These are phyloP conservation scores for Lasius fuliginosus DNA, from an alignment of 2,888 invertebrate genomes.

Conservation along the genomic window DNA sequence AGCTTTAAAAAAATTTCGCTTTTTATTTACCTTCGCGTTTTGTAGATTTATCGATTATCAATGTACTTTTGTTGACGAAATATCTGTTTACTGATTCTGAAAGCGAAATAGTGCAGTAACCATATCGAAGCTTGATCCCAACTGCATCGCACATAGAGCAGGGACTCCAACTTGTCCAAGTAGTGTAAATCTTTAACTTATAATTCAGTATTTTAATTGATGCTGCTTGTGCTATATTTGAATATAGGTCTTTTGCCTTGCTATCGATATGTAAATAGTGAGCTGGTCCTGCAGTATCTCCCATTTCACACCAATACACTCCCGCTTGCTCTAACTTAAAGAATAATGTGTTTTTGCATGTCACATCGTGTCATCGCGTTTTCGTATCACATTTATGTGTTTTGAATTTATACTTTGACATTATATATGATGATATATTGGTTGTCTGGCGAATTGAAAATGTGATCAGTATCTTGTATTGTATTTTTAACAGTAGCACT, in stretches of 20 bases:
- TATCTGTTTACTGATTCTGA: slow-evolving; percentile 46
- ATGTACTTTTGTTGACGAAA: slow-evolving; percentile 32
- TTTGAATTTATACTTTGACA: slow-evolving; percentile 78
- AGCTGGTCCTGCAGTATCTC: slow-evolving; percentile 85
- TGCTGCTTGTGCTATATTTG: slow-evolving; percentile 81
- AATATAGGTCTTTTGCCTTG: slow-evolving; percentile 84
- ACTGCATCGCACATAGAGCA: slow-evolving; percentile 89
- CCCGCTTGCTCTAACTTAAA: slow-evolving; percentile 87
- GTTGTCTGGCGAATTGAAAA: slow-evolving; percentile 85
- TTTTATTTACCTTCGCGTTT: slow-evolving; percentile 16
- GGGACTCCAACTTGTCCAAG: slow-evolving; percentile 90
- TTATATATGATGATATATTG: slow-evolving; percentile 88
- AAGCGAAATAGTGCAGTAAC: slow-evolving; percentile 88
- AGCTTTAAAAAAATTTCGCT: background rate
- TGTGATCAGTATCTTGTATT: slow-evolving; percentile 86
- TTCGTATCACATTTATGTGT: too few relatives aligned
- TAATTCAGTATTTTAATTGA: slow-evolving; percentile 76
- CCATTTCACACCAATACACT: slow-evolving; percentile 88
- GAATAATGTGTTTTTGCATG: background rate
- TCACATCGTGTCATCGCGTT: too few relatives aligned
- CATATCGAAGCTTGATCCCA: slow-evolving; percentile 88
- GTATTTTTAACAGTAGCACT: slow-evolving; percentile 78
- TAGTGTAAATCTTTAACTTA: slow-evolving; percentile 87
- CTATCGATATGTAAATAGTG: slow-evolving; percentile 88
- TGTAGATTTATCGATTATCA: background rate